Conservation (phyloP, 2,888 invertebrate species). For the Xiphydria camelus region DNA sequence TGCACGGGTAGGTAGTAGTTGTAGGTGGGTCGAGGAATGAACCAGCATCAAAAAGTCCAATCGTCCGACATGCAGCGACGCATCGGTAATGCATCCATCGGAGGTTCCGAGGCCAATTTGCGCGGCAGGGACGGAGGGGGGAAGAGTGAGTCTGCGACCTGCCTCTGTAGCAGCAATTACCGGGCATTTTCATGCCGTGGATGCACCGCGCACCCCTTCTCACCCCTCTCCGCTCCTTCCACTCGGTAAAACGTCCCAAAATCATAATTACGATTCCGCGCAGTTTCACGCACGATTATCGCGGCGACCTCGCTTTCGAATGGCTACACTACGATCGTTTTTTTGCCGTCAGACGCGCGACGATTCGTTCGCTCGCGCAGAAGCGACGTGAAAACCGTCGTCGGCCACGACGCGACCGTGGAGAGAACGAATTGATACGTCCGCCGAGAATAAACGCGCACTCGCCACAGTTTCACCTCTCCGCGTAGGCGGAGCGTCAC, state of each 20-base stretch:
- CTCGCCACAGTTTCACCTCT: too few species aligned
- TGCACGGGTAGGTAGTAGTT: too few species aligned
- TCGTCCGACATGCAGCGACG: conserved; percentile 35
- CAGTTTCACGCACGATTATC: conserved; percentile 27
- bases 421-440: too few species aligned
- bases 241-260: conserved; percentile 13
- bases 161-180: conserved; percentile 22
- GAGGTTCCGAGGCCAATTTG: conserved; percentile 6
- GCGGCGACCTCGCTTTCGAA: conserved; percentile 18
- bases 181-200: conserved; percentile 22
- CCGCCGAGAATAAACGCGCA: too few species aligned
- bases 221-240: not conserved
- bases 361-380: too few species aligned
- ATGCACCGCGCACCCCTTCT: conserved; percentile 1
- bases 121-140: conserved; percentile 2
- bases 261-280: conserved; percentile 28
- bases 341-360: too few species aligned
- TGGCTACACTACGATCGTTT: too few species aligned
- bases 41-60: conserved; percentile 31
- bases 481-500: conserved; percentile 18
- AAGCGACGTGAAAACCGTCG: too few species aligned
- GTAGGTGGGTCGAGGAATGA: too few species aligned
- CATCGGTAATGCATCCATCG: conserved; percentile 34
- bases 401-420: too few species aligned
- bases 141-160: not conserved